A percentile compares a stretch with the other conserved stretches of the same genome.
Evolutionary conservation across 1,140 invertebrate genomes (phyloP).

Genomic region (Drosophila subobscura): DNA sequence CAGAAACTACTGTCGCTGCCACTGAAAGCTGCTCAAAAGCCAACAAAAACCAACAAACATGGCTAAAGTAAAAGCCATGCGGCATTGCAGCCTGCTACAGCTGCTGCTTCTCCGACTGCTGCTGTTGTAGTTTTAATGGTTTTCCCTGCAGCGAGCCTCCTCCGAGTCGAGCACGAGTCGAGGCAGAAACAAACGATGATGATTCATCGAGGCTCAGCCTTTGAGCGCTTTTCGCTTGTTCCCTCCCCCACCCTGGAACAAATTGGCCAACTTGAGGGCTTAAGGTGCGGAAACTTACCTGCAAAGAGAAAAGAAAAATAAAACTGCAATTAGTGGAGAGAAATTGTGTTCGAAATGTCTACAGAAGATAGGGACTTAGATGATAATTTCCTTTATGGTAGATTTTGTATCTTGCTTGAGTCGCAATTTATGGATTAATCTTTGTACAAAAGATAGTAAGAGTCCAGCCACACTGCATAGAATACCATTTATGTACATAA

Average conservation of each 20-base stretch:
- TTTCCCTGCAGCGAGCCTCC: constrained; percentile 14
- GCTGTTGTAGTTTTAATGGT: constrained; percentile 27
- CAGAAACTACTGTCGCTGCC: constrained; percentile 27
- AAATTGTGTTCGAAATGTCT: background rate
- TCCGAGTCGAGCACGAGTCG: background rate
- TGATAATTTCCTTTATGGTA: constrained; percentile 2
- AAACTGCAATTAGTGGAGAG: constrained; percentile 29
- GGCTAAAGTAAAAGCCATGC: constrained; percentile 15
- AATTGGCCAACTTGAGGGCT: constrained; percentile 21
- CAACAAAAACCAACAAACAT: no score
- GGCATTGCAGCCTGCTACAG: constrained; percentile 26
- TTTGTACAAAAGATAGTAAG: no score
- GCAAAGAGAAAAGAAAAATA: constrained; percentile 31
- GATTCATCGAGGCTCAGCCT: constrained; percentile 40
- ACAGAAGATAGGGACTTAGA: no score
- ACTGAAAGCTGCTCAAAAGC: constrained; percentile 32
- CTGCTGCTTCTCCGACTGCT: background rate
- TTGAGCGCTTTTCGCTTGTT: constrained; percentile 4
- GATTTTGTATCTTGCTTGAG: background rate
- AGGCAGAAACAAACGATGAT: constrained; percentile 13
- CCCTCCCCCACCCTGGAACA: background rate
- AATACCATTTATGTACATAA: no score
- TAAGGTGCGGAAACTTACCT: constrained; percentile 37
- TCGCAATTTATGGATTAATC: no score
- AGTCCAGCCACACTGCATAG: no score